Evolutionary conservation across 2,797 vertebrate genomes (phyloP).

Genomic region (Arctocebus calabarensis): DNA sequence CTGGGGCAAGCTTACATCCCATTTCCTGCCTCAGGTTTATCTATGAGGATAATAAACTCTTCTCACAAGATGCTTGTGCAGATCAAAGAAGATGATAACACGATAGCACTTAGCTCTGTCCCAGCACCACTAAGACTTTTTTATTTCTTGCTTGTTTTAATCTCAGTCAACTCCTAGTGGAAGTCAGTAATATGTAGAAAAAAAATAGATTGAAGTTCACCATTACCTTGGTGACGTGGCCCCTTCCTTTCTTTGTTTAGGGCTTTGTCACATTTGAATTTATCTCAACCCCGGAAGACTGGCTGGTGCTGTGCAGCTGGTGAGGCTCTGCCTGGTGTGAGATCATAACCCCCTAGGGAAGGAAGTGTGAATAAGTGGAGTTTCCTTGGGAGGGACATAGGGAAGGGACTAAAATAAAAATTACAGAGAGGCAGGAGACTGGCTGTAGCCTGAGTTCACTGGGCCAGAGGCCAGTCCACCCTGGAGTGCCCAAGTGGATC

Average conservation of each 20-base stretch:
- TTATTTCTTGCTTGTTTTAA: conserved; percentile 7
- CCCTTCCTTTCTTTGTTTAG: neutral
- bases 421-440: neutral
- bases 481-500: neutral
- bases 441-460: neutral
- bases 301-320: no score
- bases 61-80: neutral
- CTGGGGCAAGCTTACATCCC: neutral
- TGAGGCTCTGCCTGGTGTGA: no score
- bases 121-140: neutral
- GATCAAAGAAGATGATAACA: neutral
- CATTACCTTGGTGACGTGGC: neutral
- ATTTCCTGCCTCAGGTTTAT: neutral
- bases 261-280: conserved; percentile 2
- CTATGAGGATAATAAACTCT: conserved; percentile 24
- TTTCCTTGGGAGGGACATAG: neutral
- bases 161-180: conserved; percentile 18
- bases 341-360: neutral
- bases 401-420: neutral
- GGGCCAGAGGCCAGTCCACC: neutral
- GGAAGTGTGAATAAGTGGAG: neutral
- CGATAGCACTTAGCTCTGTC: neutral
- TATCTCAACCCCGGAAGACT: neutral
- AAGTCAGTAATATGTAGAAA: neutral
- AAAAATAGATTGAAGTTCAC: neutral